Percentiles rank a stretch among this genome's conserved stretches.
Evolutionary conservation across 2,113 vertebrate species (phyloP).

Genomic region (Alethe castanea): DNA sequence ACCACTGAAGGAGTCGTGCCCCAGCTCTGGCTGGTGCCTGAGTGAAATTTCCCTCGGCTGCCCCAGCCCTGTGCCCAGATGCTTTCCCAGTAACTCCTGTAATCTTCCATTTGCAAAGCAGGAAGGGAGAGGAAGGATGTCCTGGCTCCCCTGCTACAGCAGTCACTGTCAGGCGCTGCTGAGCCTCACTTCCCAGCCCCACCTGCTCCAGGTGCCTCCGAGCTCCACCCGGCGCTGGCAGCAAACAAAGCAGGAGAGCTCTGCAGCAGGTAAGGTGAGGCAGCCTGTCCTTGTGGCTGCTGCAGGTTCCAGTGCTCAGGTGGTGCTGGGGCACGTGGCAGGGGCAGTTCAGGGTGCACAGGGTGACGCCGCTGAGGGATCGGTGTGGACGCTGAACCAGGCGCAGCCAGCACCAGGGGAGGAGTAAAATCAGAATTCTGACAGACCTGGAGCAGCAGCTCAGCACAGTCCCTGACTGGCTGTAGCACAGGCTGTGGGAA

Average conservation of each 20-base stretch:
- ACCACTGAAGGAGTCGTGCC: background rate
- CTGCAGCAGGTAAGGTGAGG: rapidly evolving
- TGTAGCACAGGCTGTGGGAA: background rate
- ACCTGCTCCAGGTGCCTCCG: background rate
- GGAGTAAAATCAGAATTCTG: rapidly evolving
- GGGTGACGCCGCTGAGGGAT: rapidly evolving
- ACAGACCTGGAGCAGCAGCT: background rate
- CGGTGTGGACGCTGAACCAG: rapidly evolving
- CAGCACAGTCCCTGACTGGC: background rate
- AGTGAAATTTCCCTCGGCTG: background rate
- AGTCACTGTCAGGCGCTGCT: rapidly evolving
- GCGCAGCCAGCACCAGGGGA: rapidly evolving
- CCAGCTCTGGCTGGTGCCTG: background rate
- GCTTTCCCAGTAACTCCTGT: background rate
- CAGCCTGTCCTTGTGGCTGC: rapidly evolving
- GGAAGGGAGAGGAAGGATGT: background rate
- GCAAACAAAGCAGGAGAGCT: background rate
- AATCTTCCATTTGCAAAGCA: no score
- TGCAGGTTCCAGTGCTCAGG: background rate
- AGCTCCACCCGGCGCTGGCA: background rate
- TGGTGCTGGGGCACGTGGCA: background rate
- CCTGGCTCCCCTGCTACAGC: background rate
- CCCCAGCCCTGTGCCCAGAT: background rate
- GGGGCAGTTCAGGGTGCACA: rapidly evolving
- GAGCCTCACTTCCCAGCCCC: background rate